These are phyloP conservation scores for Sorex araneus DNA, from an alignment of 2,113 vertebrate genomes.

Conservation along the genomic window DNA sequence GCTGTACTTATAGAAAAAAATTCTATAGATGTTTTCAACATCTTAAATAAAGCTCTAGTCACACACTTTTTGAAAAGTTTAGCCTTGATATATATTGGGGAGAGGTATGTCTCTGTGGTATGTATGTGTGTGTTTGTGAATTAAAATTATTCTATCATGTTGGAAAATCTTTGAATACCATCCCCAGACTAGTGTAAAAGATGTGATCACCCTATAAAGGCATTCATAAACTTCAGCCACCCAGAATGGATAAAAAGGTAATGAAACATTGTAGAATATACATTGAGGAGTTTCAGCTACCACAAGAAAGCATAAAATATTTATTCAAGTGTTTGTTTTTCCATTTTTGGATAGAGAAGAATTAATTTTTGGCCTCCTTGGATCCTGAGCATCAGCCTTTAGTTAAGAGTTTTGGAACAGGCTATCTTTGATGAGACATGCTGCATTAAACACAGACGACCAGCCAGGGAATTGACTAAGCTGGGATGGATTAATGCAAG, in stretches of 20 bases:
- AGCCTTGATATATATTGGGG: too few species aligned
- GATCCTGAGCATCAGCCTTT: conserved; percentile 1
- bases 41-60: background rate
- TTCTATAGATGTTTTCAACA: background rate
- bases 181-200: background rate
- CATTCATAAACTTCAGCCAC: conserved; percentile 57
- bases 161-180: conserved; percentile 24
- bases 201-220: background rate
- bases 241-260: conserved; percentile 60
- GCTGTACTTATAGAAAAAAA: background rate
- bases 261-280: conserved; percentile 34
- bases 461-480: conserved; percentile 50
- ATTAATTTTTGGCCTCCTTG: conserved; percentile 28
- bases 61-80: background rate
- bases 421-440: background rate
- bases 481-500: background rate
- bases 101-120: too few species aligned
- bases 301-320: conserved; percentile 72
- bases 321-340: conserved; percentile 36
- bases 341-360: conserved; percentile 56
- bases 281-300: conserved; percentile 35
- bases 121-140: background rate
- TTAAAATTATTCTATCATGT: background rate
- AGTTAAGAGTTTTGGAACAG: background rate
- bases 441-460: conserved; percentile 13